Percentiles rank a stretch among this genome's conserved stretches.
Conservation (phyloP, 2,888 invertebrate species). For the Ochropacha duplaris region DNA sequence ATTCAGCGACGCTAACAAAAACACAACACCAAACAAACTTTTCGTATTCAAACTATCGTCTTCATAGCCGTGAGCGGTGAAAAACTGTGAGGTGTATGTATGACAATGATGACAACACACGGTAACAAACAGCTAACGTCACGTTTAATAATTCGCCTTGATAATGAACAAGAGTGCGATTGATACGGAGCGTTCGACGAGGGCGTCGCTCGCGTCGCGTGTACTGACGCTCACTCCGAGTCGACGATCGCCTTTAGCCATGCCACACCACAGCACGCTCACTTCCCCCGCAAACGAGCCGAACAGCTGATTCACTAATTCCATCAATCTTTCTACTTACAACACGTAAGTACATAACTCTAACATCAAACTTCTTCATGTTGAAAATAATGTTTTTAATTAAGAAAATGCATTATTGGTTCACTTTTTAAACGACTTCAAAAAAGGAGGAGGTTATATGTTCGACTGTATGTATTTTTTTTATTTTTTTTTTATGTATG, state of each 20-base stretch:
- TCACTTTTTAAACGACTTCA: no score
- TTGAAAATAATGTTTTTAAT: no score
- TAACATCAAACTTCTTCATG: no score
- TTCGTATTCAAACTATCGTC: conserved; percentile 1
- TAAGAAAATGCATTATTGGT: no score
- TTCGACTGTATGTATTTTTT: no score
- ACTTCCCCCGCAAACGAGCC: conserved; percentile 49
- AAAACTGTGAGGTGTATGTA: not conserved
- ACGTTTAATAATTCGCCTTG: conserved; percentile 44
- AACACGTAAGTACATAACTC: no score
- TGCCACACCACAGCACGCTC: conserved; percentile 38
- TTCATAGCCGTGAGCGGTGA: not conserved
- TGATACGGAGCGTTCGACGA: conserved; percentile 38
- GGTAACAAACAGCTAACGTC: conserved; percentile 23
- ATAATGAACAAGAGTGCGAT: conserved; percentile 38
- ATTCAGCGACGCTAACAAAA: conserved; percentile 7
- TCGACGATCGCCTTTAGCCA: conserved; percentile 24
- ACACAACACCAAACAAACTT: conserved; percentile 6
- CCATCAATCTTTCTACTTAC: conserved; percentile 9
- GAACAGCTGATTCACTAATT: conserved; percentile 71
- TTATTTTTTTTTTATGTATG: no score
- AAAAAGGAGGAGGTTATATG: no score
- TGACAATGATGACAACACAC: conserved; percentile 25
- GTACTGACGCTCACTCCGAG: conserved; percentile 60
- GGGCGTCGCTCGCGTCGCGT: conserved; percentile 52